These are phyloP conservation scores for Hyles euphorbiae DNA, from an alignment of 1,140 invertebrate species.

Conservation along the genomic window DNA sequence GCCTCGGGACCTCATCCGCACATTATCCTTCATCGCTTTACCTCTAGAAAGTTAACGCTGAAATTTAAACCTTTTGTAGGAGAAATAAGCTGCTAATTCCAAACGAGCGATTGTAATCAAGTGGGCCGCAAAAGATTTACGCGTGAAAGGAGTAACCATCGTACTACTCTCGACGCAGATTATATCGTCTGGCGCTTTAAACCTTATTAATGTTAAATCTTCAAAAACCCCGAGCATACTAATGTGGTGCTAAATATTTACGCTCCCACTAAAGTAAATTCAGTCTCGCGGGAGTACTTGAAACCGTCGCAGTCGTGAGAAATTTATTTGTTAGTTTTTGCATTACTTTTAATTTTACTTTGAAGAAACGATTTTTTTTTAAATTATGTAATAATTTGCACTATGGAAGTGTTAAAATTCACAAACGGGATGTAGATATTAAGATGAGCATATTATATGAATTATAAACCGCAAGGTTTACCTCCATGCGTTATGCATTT, in stretches of 20 bases:
- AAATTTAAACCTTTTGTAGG: slow-evolving; percentile 44
- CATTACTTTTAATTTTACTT: too few relatives aligned
- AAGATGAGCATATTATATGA: too few relatives aligned
- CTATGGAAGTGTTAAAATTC: too few relatives aligned
- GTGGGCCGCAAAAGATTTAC: slow-evolving; percentile 40
- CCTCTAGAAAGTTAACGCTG: slow-evolving; percentile 23
- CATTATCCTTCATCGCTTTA: slow-evolving; percentile 50
- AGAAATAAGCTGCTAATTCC: slow-evolving; percentile 27
- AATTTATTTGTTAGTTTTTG: too few relatives aligned
- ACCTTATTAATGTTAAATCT: slow-evolving; percentile 42
- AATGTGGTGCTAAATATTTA: slow-evolving; percentile 10
- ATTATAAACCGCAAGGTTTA: too few relatives aligned
- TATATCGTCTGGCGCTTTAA: slow-evolving; percentile 46
- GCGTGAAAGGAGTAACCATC: slow-evolving; percentile 39
- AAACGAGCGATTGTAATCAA: slow-evolving; percentile 25
- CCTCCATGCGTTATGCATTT: too few relatives aligned
- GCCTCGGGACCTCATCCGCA: slow-evolving; percentile 55
- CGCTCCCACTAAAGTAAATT: too few relatives aligned
- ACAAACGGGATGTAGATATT: too few relatives aligned
- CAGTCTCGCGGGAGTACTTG: too few relatives aligned
- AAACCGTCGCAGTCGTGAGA: too few relatives aligned
- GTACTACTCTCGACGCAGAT: slow-evolving; percentile 39
- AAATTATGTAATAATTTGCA: too few relatives aligned
- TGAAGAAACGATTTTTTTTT: too few relatives aligned
- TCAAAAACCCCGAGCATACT: slow-evolving; percentile 11